Evolutionary conservation across 2,888 invertebrate genomes (phyloP).

Genomic region (Galeopsomyia nigrocyanea): DNA sequence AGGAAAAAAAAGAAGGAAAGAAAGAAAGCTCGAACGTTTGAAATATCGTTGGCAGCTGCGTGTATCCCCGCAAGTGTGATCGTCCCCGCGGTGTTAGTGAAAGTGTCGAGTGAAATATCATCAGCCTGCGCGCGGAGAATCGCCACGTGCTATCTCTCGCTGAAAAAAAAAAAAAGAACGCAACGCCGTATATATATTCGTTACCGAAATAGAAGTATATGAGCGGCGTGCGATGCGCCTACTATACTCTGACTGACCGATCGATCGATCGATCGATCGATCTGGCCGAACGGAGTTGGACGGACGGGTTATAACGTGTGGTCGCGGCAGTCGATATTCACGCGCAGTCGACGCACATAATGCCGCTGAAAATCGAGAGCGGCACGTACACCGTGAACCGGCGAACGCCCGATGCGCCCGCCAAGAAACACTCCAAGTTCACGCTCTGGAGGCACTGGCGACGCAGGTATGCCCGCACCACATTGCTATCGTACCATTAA

Average conservation of each 20-base stretch:
- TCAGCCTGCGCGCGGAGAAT: no score
- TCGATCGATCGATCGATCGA: constrained; percentile 37
- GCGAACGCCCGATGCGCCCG: constrained; percentile 47
- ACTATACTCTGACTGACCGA: neutral
- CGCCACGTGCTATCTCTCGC: neutral
- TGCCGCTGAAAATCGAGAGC: constrained; percentile 66
- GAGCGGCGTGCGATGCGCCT: constrained; percentile 21
- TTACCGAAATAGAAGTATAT: no score
- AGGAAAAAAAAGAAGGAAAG: no score
- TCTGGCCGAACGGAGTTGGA: constrained; percentile 35
- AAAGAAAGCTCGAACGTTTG: no score
- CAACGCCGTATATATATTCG: neutral
- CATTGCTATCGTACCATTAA: no score
- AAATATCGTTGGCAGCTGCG: no score
- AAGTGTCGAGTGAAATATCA: constrained; percentile 24
- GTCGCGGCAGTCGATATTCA: no score
- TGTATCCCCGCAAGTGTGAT: neutral
- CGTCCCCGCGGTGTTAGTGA: neutral
- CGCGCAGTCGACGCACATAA: no score
- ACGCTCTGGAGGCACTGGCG: constrained; percentile 66
- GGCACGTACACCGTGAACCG: constrained; percentile 65
- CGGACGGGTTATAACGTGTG: no score
- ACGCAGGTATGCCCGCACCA: constrained; percentile 59
- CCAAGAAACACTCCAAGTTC: constrained; percentile 63
- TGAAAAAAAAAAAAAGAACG: constrained; percentile 21